Conservation (phyloP, 2,113 vertebrate species). For the Oxyura jamaicensis region DNA sequence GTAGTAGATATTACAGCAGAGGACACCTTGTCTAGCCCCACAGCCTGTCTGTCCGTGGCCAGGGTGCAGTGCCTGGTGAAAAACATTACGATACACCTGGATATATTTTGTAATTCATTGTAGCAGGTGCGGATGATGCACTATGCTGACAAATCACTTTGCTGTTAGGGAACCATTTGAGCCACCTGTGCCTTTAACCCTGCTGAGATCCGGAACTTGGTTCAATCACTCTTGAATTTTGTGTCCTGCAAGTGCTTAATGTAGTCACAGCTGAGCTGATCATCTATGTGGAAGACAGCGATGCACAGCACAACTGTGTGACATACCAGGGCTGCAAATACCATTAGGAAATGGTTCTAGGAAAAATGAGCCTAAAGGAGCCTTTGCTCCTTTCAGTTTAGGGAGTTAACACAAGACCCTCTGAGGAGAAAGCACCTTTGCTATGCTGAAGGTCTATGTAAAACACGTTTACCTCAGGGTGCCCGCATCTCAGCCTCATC, state of each 20-base stretch:
- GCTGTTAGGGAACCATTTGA: neutral
- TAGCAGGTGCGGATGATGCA: neutral
- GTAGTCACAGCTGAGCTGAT: neutral
- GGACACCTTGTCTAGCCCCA: neutral
- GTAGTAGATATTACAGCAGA: neutral
- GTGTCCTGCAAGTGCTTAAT: rapidly evolving
- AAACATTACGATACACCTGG: neutral
- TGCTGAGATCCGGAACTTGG: neutral
- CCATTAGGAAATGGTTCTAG: neutral
- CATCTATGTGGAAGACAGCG: neutral
- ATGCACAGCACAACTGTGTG: rapidly evolving
- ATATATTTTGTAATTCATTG: neutral
- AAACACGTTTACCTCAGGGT: rapidly evolving
- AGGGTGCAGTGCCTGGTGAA: neutral
- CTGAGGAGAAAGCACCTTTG: neutral
- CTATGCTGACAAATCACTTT: neutral
- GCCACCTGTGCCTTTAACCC: neutral
- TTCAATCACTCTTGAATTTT: neutral
- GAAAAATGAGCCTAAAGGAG: too few species aligned
- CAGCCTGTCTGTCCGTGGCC: neutral
- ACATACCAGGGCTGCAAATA: neutral
- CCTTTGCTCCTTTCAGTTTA: neutral
- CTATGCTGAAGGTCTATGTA: neutral
- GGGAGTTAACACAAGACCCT: neutral
- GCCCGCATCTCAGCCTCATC: rapidly evolving